Conservation (phyloP, 2,888 invertebrate species). For the Saturnia pavonia region DNA sequence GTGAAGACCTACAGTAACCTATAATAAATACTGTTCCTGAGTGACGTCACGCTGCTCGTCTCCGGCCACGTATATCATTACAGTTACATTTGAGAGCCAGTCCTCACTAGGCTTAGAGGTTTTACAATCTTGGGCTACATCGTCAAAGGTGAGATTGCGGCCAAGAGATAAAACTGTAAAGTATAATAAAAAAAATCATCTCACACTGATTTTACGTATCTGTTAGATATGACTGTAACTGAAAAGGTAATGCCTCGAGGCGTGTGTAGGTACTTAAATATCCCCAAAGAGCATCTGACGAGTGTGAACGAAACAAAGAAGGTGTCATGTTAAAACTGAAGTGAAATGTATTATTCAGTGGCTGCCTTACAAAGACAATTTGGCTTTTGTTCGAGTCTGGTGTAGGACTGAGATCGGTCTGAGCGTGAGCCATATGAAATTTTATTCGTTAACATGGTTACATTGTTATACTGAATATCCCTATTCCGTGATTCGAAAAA, state of each 20-base stretch:
- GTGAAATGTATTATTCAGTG: slow-evolving; percentile 68
- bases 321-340: slow-evolving; percentile 67
- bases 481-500: slow-evolving; percentile 3
- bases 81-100: no score
- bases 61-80: no score
- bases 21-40: no score
- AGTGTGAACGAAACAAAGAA: slow-evolving; percentile 54
- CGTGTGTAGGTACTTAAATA: slow-evolving; percentile 20
- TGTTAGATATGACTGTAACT: slow-evolving; percentile 16
- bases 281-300: slow-evolving; percentile 36
- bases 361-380: slow-evolving; percentile 52
- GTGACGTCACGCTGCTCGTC: no score
- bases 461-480: slow-evolving; percentile 10
- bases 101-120: no score
- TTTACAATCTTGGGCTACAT: no score
- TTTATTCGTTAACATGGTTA: slow-evolving; percentile 29
- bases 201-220: background rate
- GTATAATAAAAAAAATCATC: no score
- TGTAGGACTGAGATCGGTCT: slow-evolving; percentile 43
- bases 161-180: no score
- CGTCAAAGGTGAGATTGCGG: no score
- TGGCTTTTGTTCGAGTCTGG: slow-evolving; percentile 53
- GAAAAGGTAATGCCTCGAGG: slow-evolving; percentile 18
- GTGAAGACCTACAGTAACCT: no score
- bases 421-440: slow-evolving; percentile 28